Percentiles rank a stretch among this genome's conserved stretches.
phyloP scores from a whole-genome alignment of 1,140 invertebrate genomes.

The Sitodiplosis mosellana region DNA sequence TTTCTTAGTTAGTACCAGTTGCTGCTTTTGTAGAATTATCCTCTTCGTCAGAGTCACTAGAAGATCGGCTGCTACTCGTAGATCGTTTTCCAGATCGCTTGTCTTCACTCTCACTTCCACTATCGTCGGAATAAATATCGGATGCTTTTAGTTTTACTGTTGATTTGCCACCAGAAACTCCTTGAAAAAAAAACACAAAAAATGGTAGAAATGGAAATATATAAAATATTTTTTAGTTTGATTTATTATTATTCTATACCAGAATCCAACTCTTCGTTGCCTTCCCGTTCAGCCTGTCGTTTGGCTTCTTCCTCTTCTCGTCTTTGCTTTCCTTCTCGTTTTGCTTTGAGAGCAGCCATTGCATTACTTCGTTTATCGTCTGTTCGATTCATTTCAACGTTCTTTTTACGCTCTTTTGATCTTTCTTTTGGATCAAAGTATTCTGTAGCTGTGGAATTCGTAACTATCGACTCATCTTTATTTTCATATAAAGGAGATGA shows the following conservation, averaged over 20 bases:
- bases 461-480: background rate
- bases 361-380: constrained; percentile 80
- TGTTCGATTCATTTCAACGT: constrained; percentile 68
- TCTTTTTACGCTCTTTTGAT: constrained; percentile 73
- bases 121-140: constrained; percentile 92
- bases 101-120: constrained; percentile 58
- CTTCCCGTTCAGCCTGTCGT: constrained; percentile 32
- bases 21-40: constrained; percentile 18
- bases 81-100: constrained; percentile 28
- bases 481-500: background rate
- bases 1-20: no score
- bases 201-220: no score
- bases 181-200: constrained; percentile 12
- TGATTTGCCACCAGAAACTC: constrained; percentile 21
- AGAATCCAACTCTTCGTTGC: constrained; percentile 28
- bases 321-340: constrained; percentile 52
- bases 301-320: constrained; percentile 30
- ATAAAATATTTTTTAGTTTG: no score
- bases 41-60: constrained; percentile 30
- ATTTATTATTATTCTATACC: constrained; percentile 15
- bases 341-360: constrained; percentile 76
- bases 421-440: constrained; percentile 25
- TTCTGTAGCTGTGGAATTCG: constrained; percentile 7
- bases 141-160: constrained; percentile 65
- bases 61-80: constrained; percentile 28